Conservation (phyloP, 2,113 vertebrate genomes). For the Sterrhoptilus dennistouni region DNA sequence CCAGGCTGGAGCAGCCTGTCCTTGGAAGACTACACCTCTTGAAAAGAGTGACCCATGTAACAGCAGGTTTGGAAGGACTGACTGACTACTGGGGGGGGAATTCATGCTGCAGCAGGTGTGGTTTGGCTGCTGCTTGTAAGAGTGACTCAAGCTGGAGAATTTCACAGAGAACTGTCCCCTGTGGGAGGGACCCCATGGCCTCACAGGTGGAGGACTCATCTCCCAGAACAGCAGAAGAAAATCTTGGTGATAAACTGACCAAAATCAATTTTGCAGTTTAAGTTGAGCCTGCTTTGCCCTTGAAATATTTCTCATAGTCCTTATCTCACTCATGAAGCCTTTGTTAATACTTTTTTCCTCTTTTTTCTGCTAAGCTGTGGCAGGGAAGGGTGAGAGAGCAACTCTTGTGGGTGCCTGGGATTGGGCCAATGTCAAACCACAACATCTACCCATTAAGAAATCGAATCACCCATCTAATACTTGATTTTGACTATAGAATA, state of each 20-base stretch:
- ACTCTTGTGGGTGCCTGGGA: not conserved
- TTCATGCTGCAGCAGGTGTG: rapidly evolving
- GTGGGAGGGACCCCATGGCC: rapidly evolving
- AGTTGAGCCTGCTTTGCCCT: not conserved
- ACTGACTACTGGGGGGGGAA: too few relatives aligned
- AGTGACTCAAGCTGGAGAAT: rapidly evolving
- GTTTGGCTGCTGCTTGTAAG: not conserved
- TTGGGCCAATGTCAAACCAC: not conserved
- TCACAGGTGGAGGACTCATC: not conserved
- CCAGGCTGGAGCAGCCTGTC: not conserved
- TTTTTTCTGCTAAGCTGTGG: not conserved
- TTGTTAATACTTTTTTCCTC: rapidly evolving
- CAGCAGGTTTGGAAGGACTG: not conserved
- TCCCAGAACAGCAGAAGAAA: not conserved
- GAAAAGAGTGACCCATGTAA: rapidly evolving
- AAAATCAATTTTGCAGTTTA: not conserved
- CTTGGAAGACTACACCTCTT: not conserved
- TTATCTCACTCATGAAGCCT: not conserved
- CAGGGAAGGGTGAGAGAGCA: rapidly evolving
- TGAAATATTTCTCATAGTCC: not conserved
- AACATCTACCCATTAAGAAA: not conserved
- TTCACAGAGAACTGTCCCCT: not conserved
- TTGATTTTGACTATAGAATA: not conserved
- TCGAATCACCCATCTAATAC: not conserved
- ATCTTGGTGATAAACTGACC: not conserved